Evolutionary conservation across 1,140 invertebrate genomes (phyloP), one percentile per base, ranked within the genome.

Genomic region (Thrips palmi): DNA sequence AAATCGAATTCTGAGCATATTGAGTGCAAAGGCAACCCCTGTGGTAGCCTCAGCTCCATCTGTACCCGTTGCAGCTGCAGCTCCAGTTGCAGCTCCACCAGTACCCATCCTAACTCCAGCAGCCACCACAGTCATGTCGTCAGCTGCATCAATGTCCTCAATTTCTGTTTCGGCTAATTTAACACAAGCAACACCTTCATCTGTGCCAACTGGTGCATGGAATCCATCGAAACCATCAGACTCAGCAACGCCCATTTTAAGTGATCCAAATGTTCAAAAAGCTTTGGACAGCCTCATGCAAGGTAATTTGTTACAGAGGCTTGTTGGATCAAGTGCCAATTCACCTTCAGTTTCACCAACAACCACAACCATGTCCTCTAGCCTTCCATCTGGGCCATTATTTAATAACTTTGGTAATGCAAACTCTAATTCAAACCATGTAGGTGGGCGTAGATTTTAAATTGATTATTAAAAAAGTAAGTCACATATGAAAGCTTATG

Each of bases 1-100:
- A 48, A 80, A 76, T 46, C 70, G 82, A 45, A 89, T 91, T 39
- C 59, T 88, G 21, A 86, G 70, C 54, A 85, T 89, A 34, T 52
- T 87, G 40, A 84, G 82, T 48, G 74, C 60, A 50, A 0, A 7
- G 7, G 17, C 48, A 17, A 30, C 46, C 7, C n/a, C n/a, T n/a
- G 23, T 47, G 0, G 33, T 39, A 25, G 43, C 30, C 11, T 42
- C 47, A 17, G 47, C 45, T 33, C 40, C 43, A 20, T 41, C 46
- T 23, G 34, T 53, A 48, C 39, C 59, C 33, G 44, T 59, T 54
- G 52, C 56, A 8, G 43, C 36, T 12, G 46, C 52, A 40, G 48
- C 56, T 4, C 52, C 59, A 22, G 43, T 37, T 4, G 49, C 51
- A 18, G 44, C 47, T 10, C 44, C 52, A 15, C 44, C 51, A 37